phyloP scores from a whole-genome alignment of 2,888 invertebrate species.

The Pollenia angustigena region DNA sequence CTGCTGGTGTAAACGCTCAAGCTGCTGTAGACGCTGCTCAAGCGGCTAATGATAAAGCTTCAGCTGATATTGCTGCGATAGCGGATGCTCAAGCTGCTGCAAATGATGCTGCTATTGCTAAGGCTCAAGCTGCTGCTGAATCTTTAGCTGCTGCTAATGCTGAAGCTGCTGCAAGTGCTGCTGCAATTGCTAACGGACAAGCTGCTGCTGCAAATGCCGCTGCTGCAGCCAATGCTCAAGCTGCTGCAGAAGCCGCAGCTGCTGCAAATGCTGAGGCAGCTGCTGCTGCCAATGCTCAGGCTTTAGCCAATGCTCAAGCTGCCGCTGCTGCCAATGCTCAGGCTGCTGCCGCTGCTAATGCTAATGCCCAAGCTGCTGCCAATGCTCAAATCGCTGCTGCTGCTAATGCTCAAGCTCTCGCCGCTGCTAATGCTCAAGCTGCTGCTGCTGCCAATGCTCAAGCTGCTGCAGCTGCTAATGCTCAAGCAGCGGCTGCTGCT shows the following conservation, averaged over 20 bases:
- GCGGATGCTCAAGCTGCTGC: slow-evolving; percentile 63
- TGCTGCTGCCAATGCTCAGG: slow-evolving; percentile 48
- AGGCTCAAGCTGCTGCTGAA: slow-evolving; percentile 70
- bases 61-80: slow-evolving; percentile 41
- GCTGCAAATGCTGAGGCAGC: slow-evolving; percentile 76
- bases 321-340: slow-evolving; percentile 47
- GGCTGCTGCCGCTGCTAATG: slow-evolving; percentile 63
- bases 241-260: slow-evolving; percentile 64
- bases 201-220: slow-evolving; percentile 35
- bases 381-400: slow-evolving; percentile 49
- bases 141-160: slow-evolving; percentile 45
- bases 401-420: slow-evolving; percentile 51
- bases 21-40: slow-evolving; percentile 72
- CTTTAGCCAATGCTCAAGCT: slow-evolving; percentile 44
- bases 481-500: slow-evolving; percentile 25
- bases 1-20: slow-evolving; percentile 75
- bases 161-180: slow-evolving; percentile 60
- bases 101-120: slow-evolving; percentile 65
- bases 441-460: slow-evolving; percentile 41
- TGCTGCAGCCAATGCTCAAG: slow-evolving; percentile 46
- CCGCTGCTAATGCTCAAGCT: slow-evolving; percentile 76
- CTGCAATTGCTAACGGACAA: slow-evolving; percentile 69
- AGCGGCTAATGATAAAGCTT: slow-evolving; percentile 70
- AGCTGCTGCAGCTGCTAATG: slow-evolving; percentile 26
- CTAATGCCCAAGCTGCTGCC: slow-evolving; percentile 48